phyloP scores from a whole-genome alignment of 2,113 vertebrate species.

The Pseudorasbora parva region DNA sequence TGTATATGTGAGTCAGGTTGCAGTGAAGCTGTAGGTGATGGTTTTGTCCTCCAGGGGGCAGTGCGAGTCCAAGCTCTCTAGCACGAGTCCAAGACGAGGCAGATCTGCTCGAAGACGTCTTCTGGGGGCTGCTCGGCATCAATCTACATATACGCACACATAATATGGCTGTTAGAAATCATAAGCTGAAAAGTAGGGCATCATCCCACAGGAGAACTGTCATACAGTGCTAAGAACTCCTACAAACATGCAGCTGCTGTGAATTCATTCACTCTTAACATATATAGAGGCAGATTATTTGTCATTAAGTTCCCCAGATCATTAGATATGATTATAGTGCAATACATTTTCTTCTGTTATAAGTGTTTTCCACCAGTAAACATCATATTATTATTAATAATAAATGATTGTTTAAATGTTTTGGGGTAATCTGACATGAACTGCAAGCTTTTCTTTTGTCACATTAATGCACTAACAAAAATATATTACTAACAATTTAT shows the following conservation, averaged over 20 bases:
- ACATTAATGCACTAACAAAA: background rate
- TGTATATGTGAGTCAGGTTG: slow-evolving; percentile 13
- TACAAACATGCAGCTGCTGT: background rate
- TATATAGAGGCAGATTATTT: background rate
- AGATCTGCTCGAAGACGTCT: slow-evolving; percentile 87
- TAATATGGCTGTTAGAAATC: slow-evolving; percentile 42
- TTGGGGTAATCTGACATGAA: background rate
- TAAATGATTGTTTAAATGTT: too few relatives aligned
- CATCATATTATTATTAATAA: background rate
- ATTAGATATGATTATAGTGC: background rate
- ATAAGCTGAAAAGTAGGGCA: slow-evolving; percentile 45
- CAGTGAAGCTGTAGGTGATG: slow-evolving; percentile 33
- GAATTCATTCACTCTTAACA: background rate
- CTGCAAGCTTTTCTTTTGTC: background rate
- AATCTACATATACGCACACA: slow-evolving; percentile 74
- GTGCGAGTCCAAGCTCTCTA: slow-evolving; percentile 66
- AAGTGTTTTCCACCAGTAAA: background rate
- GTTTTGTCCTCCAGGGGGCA: slow-evolving; percentile 42
- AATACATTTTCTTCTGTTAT: background rate
- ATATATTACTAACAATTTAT: too few relatives aligned
- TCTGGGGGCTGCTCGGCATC: slow-evolving; percentile 87
- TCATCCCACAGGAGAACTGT: background rate
- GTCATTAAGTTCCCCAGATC: background rate
- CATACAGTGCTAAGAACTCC: background rate
- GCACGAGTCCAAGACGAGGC: slow-evolving; percentile 79